Percentiles rank a stretch among this genome's conserved stretches.
phyloP scores from a whole-genome alignment of 1,140 invertebrate species.

The Atta texana region DNA sequence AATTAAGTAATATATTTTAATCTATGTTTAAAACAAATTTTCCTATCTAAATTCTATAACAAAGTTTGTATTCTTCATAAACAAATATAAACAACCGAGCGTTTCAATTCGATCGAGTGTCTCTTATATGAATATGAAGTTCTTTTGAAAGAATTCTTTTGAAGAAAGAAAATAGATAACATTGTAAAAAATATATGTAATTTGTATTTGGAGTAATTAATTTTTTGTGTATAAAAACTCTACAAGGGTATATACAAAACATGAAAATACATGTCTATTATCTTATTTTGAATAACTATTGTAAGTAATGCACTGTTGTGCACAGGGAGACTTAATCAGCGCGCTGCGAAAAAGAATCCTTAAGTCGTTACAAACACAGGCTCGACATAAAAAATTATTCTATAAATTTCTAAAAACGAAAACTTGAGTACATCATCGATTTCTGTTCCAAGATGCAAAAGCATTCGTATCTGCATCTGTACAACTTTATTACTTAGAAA shows the following conservation, averaged over 20 bases:
- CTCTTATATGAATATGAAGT: not conserved
- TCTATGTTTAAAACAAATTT: not conserved
- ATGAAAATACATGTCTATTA: not conserved
- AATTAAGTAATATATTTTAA: not conserved
- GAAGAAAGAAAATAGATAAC: not conserved
- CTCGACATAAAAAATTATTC: not conserved
- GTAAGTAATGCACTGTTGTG: not conserved
- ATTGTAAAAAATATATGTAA: not conserved
- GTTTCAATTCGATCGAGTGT: not conserved
- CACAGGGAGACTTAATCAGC: too few species aligned
- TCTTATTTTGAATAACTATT: not conserved
- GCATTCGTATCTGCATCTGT: not conserved
- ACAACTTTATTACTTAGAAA: not conserved
- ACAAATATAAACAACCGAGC: not conserved
- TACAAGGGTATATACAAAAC: too few species aligned
- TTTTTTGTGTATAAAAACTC: constrained; percentile 2
- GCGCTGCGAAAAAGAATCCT: not conserved
- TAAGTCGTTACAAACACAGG: not conserved
- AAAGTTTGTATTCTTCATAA: not conserved
- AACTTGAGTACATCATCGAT: not conserved
- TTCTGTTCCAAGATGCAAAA: not conserved
- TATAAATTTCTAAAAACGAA: not conserved
- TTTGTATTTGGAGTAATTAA: not conserved
- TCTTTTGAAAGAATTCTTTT: too few species aligned
- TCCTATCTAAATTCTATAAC: not conserved